phyloP scores from a whole-genome alignment of 1,140 invertebrate species.

The Eurosta solidaginis region DNA sequence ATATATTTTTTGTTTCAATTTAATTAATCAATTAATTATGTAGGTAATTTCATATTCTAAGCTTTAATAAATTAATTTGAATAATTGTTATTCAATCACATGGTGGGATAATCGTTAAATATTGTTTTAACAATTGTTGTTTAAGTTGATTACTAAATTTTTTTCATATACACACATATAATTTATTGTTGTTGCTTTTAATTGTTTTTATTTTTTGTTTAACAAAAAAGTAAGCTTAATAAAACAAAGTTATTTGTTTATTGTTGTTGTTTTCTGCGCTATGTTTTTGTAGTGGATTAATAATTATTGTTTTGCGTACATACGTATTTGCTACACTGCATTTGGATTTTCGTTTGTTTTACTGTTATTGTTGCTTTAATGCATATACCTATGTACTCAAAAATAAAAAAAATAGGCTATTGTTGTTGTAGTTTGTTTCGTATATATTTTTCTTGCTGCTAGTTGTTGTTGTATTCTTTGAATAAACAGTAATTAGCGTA shows the following conservation, averaged over 20 bases:
- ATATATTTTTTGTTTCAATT: background rate
- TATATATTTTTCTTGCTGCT: background rate
- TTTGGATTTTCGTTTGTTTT: slow-evolving; percentile 20
- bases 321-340: background rate
- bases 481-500: background rate
- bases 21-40: too few species aligned
- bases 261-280: slow-evolving; percentile 10
- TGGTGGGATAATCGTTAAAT: slow-evolving; percentile 58
- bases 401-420: too few species aligned
- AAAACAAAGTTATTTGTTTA: background rate
- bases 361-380: background rate
- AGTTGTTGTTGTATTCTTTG: background rate
- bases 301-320: background rate
- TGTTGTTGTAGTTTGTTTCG: background rate
- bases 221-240: background rate
- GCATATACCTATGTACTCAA: too few species aligned
- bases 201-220: background rate
- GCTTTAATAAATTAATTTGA: slow-evolving; percentile 27
- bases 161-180: background rate
- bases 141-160: background rate
- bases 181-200: background rate
- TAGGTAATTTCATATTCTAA: slow-evolving; percentile 17
- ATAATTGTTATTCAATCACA: slow-evolving; percentile 42
- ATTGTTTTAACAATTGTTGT: slow-evolving; percentile 34
- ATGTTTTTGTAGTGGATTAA: background rate